These are phyloP conservation scores for Sabatieria punctata DNA, from an alignment of 2,888 invertebrate species.

Conservation along the genomic window DNA sequence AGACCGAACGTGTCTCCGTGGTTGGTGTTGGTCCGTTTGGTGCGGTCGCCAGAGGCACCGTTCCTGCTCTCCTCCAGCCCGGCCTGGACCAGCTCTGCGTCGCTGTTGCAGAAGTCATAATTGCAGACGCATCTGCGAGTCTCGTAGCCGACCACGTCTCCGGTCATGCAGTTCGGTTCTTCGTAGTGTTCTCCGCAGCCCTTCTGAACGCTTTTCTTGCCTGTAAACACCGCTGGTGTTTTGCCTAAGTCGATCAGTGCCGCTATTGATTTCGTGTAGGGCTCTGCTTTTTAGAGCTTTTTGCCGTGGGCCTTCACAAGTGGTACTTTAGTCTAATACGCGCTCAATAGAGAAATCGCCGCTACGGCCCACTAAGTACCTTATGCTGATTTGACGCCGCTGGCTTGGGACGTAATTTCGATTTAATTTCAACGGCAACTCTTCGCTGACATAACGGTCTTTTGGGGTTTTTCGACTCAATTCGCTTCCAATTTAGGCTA, in stretches of 20 bases:
- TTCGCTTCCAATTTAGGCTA: too few species aligned
- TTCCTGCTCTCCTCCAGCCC: conserved; percentile 2
- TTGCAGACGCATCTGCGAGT: conserved; percentile 18
- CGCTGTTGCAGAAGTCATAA: conserved; percentile 20
- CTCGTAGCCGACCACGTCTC: not conserved
- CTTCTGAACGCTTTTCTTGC: conserved; percentile 23
- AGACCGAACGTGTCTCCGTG: conserved; percentile 11
- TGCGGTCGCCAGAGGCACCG: not conserved
- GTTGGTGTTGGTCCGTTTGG: conserved; percentile 11
- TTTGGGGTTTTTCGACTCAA: too few species aligned
- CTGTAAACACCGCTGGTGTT: conserved; percentile 13
- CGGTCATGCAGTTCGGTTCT: not conserved
- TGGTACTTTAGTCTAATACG: too few species aligned
- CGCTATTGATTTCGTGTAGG: not conserved
- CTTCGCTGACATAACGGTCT: too few species aligned
- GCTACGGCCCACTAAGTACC: too few species aligned
- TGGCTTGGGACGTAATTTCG: too few species aligned
- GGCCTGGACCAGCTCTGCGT: conserved; percentile 7
- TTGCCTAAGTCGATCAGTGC: too few species aligned
- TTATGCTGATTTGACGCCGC: too few species aligned
- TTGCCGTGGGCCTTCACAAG: too few species aligned
- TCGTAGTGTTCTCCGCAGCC: conserved; percentile 21
- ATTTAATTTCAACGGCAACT: too few species aligned
- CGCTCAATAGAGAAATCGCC: too few species aligned
- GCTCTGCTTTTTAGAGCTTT: not conserved